phyloP scores from a whole-genome alignment of 2,888 invertebrate genomes.

The Temnothorax ravouxi region DNA sequence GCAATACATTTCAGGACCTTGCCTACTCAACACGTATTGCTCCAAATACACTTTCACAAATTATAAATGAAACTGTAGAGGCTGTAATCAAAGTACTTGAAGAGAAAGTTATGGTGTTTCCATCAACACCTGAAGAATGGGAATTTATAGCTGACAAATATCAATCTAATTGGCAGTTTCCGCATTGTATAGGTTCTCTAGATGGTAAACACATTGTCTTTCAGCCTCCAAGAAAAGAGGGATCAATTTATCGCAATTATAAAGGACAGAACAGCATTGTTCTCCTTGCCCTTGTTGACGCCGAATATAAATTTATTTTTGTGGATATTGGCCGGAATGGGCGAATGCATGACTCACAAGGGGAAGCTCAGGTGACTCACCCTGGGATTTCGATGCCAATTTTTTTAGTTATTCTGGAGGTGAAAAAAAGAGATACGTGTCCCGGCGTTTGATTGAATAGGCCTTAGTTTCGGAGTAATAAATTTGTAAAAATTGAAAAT shows the following conservation, averaged over 20 bases:
- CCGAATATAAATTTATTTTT: not conserved
- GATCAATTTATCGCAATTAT: not conserved
- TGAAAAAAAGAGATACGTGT: too few relatives aligned
- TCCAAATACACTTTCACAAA: not conserved
- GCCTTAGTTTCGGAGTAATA: too few relatives aligned
- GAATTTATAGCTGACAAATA: not conserved
- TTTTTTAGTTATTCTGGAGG: too few relatives aligned
- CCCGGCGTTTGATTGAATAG: too few relatives aligned
- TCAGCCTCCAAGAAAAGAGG: not conserved
- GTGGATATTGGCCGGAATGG: too few relatives aligned
- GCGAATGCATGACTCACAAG: too few relatives aligned
- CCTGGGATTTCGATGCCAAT: too few relatives aligned
- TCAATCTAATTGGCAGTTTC: not conserved
- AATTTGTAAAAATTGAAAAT: too few relatives aligned
- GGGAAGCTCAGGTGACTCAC: too few relatives aligned
- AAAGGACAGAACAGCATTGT: not conserved
- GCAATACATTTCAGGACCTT: not conserved
- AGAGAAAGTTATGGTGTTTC: not conserved
- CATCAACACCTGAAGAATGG: not conserved
- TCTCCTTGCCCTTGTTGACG: not conserved
- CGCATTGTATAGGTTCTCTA: constrained; percentile 2
- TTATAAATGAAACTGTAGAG: not conserved
- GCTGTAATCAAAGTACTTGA: not conserved
- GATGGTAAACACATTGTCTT: not conserved
- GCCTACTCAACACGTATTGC: not conserved